These are phyloP conservation scores for Onychostoma macrolepis DNA, from an alignment of 2,113 vertebrate species.

Conservation along the genomic window DNA sequence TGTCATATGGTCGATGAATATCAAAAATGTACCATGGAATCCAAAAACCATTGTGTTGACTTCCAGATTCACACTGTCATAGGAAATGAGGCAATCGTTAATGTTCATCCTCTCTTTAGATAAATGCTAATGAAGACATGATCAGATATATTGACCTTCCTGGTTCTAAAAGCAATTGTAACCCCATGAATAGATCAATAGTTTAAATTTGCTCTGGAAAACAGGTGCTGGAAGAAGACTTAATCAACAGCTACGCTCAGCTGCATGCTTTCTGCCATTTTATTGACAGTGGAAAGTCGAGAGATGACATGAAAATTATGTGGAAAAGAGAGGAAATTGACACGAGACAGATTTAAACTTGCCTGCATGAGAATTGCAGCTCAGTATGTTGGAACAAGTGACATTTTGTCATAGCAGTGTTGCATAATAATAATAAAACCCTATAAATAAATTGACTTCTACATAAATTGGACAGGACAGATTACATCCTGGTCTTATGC, in stretches of 20 bases:
- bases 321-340: background rate
- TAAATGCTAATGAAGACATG: slow-evolving; percentile 1
- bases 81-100: background rate
- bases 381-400: background rate
- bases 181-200: background rate
- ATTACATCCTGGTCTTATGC: background rate
- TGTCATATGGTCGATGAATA: background rate
- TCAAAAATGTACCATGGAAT: background rate
- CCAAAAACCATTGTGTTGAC: background rate
- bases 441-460: no score
- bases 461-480: background rate
- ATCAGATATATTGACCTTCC: slow-evolving; percentile 2
- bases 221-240: background rate
- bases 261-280: background rate
- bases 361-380: background rate
- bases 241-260: background rate
- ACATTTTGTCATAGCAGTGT: background rate
- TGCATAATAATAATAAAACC: background rate
- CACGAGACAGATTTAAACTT: background rate
- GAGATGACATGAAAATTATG: background rate
- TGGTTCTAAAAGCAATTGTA: background rate
- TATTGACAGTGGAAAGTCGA: background rate
- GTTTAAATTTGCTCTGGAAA: background rate
- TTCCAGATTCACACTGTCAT: background rate
- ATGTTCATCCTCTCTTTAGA: background rate